Conservation (phyloP, 1,140 invertebrate genomes). For the Cotesia chilonis region DNA sequence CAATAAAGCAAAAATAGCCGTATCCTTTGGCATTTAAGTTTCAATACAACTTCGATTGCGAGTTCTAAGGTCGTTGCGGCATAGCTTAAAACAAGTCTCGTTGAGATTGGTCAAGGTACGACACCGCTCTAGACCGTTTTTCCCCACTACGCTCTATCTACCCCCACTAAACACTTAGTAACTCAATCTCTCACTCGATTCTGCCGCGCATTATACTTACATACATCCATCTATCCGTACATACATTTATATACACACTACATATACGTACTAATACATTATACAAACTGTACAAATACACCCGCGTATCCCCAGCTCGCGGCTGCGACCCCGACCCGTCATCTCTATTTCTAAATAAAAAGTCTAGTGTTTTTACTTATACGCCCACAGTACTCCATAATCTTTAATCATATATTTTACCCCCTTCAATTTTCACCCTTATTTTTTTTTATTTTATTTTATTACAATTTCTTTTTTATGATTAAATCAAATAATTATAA, state of each 20-base stretch:
- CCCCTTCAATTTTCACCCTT: too few relatives aligned
- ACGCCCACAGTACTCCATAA: neutral
- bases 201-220: conserved; percentile 7
- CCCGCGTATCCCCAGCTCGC: neutral
- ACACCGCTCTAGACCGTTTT: conserved; percentile 56
- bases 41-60: conserved; percentile 44
- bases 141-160: conserved; percentile 43
- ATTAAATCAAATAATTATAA: too few relatives aligned
- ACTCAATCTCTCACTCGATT: too few relatives aligned
- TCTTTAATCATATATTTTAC: too few relatives aligned
- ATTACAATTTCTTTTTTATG: too few relatives aligned
- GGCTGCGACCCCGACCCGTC: conserved; percentile 35
- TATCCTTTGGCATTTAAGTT: conserved; percentile 47
- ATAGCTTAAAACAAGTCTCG: conserved; percentile 65
- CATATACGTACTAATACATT: conserved; percentile 1
- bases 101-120: conserved; percentile 66
- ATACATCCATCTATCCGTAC: conserved; percentile 31
- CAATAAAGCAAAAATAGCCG: neutral
- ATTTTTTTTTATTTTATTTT: too few relatives aligned
- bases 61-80: conserved; percentile 57
- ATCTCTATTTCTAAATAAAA: neutral
- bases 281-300: neutral
- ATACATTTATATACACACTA: conserved; percentile 28
- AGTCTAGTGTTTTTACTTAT: neutral
- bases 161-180: conserved; percentile 14